Evolutionary conservation across 2,113 vertebrate species (phyloP).

Genomic region (Macrotis lagotis): DNA sequence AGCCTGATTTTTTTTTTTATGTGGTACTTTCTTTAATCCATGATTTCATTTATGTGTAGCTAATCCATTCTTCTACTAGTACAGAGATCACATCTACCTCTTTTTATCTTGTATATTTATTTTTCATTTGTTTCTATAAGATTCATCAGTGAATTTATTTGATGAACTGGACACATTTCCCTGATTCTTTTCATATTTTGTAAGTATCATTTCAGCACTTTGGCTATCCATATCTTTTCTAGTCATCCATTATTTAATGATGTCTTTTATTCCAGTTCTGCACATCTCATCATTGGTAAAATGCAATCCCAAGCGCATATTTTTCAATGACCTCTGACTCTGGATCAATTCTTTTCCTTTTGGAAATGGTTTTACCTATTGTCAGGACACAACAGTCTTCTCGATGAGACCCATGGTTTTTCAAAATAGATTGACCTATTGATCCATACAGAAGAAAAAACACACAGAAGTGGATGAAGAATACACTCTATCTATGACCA

Average conservation of each 20-base stretch:
- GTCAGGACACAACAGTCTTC: background rate
- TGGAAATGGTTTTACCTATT: background rate
- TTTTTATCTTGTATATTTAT: background rate
- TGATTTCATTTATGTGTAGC: background rate
- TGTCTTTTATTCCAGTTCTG: background rate
- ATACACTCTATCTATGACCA: no score
- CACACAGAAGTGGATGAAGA: background rate
- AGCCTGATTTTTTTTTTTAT: background rate
- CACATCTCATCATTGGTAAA: background rate
- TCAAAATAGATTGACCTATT: background rate
- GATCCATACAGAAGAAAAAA: background rate
- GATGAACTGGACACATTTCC: background rate
- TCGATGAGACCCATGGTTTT: background rate
- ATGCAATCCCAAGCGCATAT: background rate
- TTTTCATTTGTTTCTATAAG: background rate
- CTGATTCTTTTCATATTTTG: background rate
- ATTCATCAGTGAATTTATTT: background rate
- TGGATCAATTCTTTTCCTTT: background rate
- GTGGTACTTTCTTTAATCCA: background rate
- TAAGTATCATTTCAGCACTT: background rate
- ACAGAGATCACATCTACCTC: background rate
- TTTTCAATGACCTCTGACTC: background rate
- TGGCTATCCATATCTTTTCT: background rate
- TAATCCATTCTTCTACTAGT: background rate
- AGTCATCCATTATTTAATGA: background rate